Percentiles rank a stretch among this genome's conserved stretches.
These are phyloP conservation scores for Siniperca scherzeri DNA, from an alignment of 2,797 vertebrate genomes.

Conservation along the genomic window DNA sequence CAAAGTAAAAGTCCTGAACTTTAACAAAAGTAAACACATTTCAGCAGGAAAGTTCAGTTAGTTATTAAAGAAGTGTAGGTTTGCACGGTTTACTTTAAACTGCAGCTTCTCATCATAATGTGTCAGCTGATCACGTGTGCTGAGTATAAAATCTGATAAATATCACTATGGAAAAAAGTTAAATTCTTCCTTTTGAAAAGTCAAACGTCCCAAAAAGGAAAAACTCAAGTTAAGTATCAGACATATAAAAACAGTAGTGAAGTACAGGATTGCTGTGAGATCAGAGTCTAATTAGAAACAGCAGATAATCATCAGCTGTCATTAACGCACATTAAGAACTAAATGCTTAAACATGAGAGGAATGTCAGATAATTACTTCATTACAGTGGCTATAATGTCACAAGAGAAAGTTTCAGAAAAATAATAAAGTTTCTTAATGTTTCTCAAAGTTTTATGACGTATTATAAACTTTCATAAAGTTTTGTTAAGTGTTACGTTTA, in stretches of 20 bases:
- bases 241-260: not conserved
- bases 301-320: not conserved
- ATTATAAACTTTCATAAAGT: no score
- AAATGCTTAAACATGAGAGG: not conserved
- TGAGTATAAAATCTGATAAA: not conserved
- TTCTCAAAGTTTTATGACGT: not conserved
- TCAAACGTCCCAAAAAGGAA: not conserved
- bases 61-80: not conserved
- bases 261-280: not conserved
- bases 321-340: not conserved
- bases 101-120: not conserved
- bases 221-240: not conserved
- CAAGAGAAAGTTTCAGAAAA: not conserved
- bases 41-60: not conserved
- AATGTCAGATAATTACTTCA: not conserved
- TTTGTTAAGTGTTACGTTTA: not conserved
- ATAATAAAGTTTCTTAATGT: not conserved
- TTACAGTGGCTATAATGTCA: no score
- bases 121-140: not conserved
- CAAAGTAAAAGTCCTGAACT: not conserved
- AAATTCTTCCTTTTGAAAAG: not conserved
- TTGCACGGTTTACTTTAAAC: no score
- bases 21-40: not conserved
- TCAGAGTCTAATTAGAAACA: not conserved
- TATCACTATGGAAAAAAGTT: not conserved